Percentiles rank a stretch among this genome's conserved stretches.
Evolutionary conservation across 1,140 invertebrate genomes (phyloP).

Genomic region (Aphis craccivora): DNA sequence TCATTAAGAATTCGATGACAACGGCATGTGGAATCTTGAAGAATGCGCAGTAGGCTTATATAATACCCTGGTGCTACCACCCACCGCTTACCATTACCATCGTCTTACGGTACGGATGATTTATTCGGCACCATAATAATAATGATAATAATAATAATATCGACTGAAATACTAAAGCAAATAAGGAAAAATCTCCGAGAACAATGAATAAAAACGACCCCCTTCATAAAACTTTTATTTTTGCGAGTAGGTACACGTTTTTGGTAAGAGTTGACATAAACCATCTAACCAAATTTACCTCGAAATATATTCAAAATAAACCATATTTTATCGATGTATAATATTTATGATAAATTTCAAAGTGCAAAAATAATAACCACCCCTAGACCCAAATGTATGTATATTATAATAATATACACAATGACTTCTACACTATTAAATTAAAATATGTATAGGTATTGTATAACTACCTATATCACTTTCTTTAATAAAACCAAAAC

Average conservation of each 20-base stretch:
- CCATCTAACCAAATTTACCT: neutral
- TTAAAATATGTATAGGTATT: too few relatives aligned
- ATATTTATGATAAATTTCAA: neutral
- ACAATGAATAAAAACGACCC: conserved; percentile 43
- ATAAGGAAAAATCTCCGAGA: conserved; percentile 43
- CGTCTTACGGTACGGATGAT: conserved; percentile 26
- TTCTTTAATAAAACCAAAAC: neutral
- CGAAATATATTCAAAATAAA: neutral
- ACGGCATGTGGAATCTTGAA: conserved; percentile 56
- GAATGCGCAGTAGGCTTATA: conserved; percentile 14
- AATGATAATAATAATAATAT: conserved; percentile 49
- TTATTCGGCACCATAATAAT: conserved; percentile 29
- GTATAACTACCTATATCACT: neutral
- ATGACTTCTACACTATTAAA: neutral
- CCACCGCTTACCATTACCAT: neutral
- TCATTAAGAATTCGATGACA: conserved; percentile 52
- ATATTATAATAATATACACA: neutral
- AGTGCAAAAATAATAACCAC: neutral
- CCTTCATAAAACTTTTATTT: neutral
- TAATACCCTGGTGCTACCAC: neutral
- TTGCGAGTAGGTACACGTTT: neutral
- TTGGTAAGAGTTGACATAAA: neutral
- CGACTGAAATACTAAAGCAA: conserved; percentile 39
- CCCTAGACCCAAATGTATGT: neutral
- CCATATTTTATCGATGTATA: neutral